Base-by-base conservation (phyloP, 2,888 invertebrate genomes). In the Cosmia trapezina region DNA sequence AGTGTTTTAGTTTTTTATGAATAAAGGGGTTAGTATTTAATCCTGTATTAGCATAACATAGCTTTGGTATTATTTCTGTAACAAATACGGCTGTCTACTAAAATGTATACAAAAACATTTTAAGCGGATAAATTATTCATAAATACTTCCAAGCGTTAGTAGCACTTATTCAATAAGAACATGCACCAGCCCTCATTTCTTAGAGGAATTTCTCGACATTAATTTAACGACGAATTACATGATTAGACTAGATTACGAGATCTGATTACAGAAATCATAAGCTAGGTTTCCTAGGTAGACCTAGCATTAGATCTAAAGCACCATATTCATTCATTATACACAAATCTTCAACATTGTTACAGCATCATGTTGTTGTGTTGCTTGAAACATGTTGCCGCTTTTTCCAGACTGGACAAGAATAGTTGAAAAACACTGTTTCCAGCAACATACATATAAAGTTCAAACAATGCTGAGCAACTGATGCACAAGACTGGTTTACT, bases 271-370 rank as follows among this genome's bases (percentile, higher is more conserved):
- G 33, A 63, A 63, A 33, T 33, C 62, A 56, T 68, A 70, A 56
- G 14, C 14, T 56, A 33, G n/a, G n/a, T n/a, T n/a, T n/a, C n/a
- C n/a, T n/a, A n/a, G n/a, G 8, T 53, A 49, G 12, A 47, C n/a
- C 9, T 22, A 71, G 17, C 5, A 28, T 41, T 17, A 28, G 28
- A 28, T 45, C 12, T 57, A 49, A 47, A 28, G 37, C 37, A 45
- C 19, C 28, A 45, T 75, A 45, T 63, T 63, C n/a, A 45, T 63
- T 63, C n/a, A 47, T 75, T 41, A 19, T 47, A 66, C 43, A 49
- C 9, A 33, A 56, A 67, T 56, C 17, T 53, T 47, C n/a, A 47
- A 75, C 28, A n/a, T 51, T 53, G 6, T 49, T 60, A 22, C 33
- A 59, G 22, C 19, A 51, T n/a, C n/a, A 3, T 22, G n/a, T 45